Percentiles rank a stretch among this genome's conserved stretches.
Conservation (phyloP, 2,797 vertebrate species). For the Chelonia mydas region DNA sequence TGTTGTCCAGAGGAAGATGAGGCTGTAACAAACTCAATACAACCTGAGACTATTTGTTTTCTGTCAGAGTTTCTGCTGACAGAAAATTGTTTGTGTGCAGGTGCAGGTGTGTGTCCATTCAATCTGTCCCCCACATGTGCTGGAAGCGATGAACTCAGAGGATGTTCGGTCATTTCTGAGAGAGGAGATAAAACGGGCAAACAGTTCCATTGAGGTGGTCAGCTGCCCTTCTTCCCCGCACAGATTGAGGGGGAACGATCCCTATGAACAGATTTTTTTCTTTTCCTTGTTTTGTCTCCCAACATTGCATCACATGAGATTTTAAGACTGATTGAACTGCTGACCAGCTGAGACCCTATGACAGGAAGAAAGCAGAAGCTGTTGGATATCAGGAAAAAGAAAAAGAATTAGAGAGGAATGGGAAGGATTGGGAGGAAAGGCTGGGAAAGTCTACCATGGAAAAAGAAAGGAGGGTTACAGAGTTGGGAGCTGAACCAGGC, state of each 20-base stretch:
- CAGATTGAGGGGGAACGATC: neutral
- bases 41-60: neutral
- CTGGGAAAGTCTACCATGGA: neutral
- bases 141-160: neutral
- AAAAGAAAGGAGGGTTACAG: neutral
- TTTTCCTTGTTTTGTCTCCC: neutral
- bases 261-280: neutral
- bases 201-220: neutral
- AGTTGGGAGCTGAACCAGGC: neutral
- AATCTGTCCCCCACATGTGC: neutral
- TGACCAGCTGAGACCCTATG: neutral
- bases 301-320: neutral
- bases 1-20: neutral
- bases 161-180: neutral
- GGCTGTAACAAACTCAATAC: neutral
- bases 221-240: fast-evolving
- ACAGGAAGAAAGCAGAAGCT: neutral
- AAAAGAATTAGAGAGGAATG: neutral
- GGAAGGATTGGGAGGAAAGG: neutral
- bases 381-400: neutral
- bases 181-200: neutral
- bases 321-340: neutral
- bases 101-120: fast-evolving
- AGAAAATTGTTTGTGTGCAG: fast-evolving
- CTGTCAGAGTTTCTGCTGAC: neutral